These are phyloP conservation scores for Macrosteles quadrilineatus DNA, from an alignment of 1,140 invertebrate species.

Conservation along the genomic window DNA sequence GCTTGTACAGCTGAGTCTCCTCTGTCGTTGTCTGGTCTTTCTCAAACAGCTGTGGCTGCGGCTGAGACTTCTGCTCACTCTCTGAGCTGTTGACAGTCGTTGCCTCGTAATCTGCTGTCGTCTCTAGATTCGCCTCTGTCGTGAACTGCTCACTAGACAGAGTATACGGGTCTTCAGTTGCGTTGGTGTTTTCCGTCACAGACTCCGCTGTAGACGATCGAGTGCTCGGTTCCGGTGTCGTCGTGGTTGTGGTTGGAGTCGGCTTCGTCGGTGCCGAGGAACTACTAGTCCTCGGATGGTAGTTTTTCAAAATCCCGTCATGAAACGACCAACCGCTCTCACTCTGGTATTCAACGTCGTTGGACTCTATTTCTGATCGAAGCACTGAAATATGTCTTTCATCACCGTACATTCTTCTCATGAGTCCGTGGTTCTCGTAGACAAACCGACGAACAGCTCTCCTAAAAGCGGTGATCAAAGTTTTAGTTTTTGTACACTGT, in stretches of 20 bases:
- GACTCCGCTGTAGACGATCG: conserved; percentile 8
- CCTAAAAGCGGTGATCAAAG: conserved; percentile 55
- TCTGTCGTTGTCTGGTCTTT: conserved; percentile 38
- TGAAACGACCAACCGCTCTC: conserved; percentile 41
- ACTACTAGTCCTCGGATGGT: conserved; percentile 44
- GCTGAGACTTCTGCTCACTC: conserved; percentile 49
- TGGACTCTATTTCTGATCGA: conserved; percentile 74
- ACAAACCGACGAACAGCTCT: conserved; percentile 84
- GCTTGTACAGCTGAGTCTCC: conserved; percentile 58
- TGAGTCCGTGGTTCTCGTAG: conserved; percentile 87
- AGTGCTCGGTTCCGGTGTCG: conserved; percentile 43
- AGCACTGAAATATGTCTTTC: conserved; percentile 80
- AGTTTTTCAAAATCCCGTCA: conserved; percentile 41
- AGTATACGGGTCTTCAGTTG: conserved; percentile 35
- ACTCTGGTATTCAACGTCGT: conserved; percentile 60
- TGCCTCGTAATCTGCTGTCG: conserved; percentile 48
- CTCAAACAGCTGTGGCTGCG: conserved; percentile 59
- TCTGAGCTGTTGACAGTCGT: conserved; percentile 54
- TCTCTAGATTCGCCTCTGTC: conserved; percentile 36
- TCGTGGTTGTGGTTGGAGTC: conserved; percentile 49
- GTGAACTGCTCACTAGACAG: conserved; percentile 38
- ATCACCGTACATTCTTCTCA: conserved; percentile 91
- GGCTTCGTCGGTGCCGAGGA: conserved; percentile 50
- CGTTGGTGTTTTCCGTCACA: conserved; percentile 38
- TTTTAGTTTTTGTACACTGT: no score